phyloP scores from a whole-genome alignment of 2,888 invertebrate species.

The Acleris emargana region DNA sequence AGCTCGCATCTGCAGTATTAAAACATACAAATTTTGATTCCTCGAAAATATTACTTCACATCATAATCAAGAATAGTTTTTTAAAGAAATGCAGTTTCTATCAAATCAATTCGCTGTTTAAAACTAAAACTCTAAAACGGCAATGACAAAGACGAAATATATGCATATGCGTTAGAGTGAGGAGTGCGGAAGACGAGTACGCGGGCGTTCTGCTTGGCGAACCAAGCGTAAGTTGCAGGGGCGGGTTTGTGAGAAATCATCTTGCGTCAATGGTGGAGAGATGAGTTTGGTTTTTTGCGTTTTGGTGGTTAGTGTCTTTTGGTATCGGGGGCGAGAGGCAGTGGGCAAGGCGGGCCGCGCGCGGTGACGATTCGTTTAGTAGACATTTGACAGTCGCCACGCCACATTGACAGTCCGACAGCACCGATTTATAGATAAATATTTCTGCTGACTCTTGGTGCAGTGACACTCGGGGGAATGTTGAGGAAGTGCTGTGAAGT shows the following conservation, averaged over 20 bases:
- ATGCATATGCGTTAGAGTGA: conserved; percentile 48
- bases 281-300: conserved; percentile 39
- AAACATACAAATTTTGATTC: conserved; percentile 23
- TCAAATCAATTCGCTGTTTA: conserved; percentile 42
- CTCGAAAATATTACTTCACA: conserved; percentile 9
- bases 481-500: conserved; percentile 58
- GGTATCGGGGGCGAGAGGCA: conserved; percentile 51
- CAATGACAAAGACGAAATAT: conserved; percentile 59
- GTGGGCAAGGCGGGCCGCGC: conserved; percentile 81
- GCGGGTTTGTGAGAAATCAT: conserved; percentile 39
- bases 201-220: conserved; percentile 41
- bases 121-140: conserved; percentile 51
- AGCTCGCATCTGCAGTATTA: conserved; percentile 40
- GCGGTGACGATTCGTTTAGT: conserved; percentile 83
- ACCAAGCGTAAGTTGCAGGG: conserved; percentile 46
- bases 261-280: conserved; percentile 38
- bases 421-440: conserved; percentile 73
- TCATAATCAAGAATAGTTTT: conserved; percentile 12
- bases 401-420: conserved; percentile 83
- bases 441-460: conserved; percentile 68
- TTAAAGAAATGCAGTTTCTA: conserved; percentile 34
- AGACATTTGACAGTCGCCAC: conserved; percentile 84
- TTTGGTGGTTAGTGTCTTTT: conserved; percentile 47
- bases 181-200: conserved; percentile 64
- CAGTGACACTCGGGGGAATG: conserved; percentile 50